Conservation (phyloP, 2,888 invertebrate species). For the Ashinkailepas kermadecensis region DNA sequence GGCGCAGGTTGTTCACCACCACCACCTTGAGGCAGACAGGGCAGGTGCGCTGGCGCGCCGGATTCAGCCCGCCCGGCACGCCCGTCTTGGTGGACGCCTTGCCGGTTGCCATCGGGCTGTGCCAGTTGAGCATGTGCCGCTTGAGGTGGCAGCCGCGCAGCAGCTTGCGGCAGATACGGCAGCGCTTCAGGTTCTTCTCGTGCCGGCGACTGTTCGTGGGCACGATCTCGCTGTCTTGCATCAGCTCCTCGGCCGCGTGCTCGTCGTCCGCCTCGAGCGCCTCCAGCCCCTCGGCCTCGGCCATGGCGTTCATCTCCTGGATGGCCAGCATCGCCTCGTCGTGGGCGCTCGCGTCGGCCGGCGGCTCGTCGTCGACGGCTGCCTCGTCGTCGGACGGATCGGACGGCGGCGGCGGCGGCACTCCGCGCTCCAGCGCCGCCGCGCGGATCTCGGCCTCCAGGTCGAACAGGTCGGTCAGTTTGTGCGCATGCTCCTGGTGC, state of each 20-base stretch:
- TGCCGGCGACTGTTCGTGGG: neutral
- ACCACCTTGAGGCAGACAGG: slow-evolving; percentile 14
- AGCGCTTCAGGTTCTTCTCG: slow-evolving; percentile 22
- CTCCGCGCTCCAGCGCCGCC: slow-evolving; percentile 9
- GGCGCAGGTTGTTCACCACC: slow-evolving; percentile 23
- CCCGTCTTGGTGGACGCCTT: slow-evolving; percentile 16
- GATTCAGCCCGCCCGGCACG: slow-evolving; percentile 22
- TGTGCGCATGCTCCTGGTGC: neutral
- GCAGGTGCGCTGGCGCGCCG: slow-evolving; percentile 23
- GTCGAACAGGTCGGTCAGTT: neutral
- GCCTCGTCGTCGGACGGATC: neutral
- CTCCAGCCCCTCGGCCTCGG: slow-evolving; percentile 22
- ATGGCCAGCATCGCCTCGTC: slow-evolving; percentile 18
- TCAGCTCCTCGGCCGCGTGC: neutral
- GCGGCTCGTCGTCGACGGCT: neutral
- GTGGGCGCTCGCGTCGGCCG: neutral
- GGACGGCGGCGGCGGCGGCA: neutral
- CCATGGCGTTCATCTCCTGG: slow-evolving; percentile 22
- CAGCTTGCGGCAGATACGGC: slow-evolving; percentile 13
- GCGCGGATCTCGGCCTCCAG: slow-evolving; percentile 12
- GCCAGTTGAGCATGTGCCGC: slow-evolving; percentile 20
- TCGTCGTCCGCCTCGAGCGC: neutral
- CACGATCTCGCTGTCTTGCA: slow-evolving; percentile 6
- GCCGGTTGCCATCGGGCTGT: neutral
- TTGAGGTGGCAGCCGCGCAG: slow-evolving; percentile 18